Conservation (phyloP, 2,113 vertebrate species). For the Sturnus vulgaris region DNA sequence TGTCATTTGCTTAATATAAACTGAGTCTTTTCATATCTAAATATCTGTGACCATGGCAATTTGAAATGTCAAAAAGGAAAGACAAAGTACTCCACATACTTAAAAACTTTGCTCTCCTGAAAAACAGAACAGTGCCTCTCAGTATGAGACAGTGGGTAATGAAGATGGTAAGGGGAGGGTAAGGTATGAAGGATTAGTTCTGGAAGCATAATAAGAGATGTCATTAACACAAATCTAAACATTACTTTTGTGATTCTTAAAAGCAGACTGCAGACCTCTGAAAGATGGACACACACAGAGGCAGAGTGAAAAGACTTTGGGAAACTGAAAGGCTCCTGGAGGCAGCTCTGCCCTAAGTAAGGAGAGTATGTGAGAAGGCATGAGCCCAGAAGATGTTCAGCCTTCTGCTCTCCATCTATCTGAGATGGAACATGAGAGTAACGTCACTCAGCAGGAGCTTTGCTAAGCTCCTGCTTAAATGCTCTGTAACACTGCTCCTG, state of each 20-base stretch:
- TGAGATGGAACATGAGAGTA: not conserved
- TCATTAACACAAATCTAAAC: not conserved
- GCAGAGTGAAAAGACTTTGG: not conserved
- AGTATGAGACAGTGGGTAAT: not conserved
- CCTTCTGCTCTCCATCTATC: not conserved
- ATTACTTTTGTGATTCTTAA: not conserved
- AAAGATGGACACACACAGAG: not conserved
- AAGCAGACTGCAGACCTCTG: not conserved
- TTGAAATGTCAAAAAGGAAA: not conserved
- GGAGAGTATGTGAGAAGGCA: not conserved
- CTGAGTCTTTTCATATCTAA: not conserved
- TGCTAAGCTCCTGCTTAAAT: not conserved
- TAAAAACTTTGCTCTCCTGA: not conserved
- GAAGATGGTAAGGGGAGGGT: not conserved
- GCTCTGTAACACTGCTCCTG: not conserved
- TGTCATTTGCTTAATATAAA: not conserved
- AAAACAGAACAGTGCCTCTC: not conserved
- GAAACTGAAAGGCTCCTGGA: not conserved
- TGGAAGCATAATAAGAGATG: not conserved
- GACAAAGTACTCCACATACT: not conserved
- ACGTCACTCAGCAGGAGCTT: not conserved
- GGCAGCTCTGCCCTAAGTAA: not conserved
- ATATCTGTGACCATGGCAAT: not conserved
- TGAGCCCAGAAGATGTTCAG: not conserved
- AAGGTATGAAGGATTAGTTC: not conserved